These are phyloP conservation scores for Sus cebifrons DNA, from an alignment of 2,797 vertebrate genomes.

Conservation along the genomic window DNA sequence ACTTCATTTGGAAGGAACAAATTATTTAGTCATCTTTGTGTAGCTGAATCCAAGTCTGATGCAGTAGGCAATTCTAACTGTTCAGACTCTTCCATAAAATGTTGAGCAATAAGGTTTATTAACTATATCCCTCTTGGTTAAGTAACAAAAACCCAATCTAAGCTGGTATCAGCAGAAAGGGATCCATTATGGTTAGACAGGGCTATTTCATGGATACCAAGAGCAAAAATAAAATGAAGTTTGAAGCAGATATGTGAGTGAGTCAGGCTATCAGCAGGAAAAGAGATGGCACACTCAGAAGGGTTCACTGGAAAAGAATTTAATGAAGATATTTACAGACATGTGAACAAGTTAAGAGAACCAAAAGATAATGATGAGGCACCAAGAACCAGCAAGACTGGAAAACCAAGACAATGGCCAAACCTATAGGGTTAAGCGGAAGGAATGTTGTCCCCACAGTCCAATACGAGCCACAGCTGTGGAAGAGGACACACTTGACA, in stretches of 20 bases:
- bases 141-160: constrained; percentile 25
- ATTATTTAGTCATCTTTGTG: not conserved
- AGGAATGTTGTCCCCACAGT: not conserved
- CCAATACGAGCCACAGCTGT: not conserved
- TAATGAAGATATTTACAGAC: constrained; percentile 33
- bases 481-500: not conserved
- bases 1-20: constrained; percentile 18
- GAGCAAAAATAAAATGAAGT: not conserved
- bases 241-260: not conserved
- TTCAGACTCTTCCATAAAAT: not conserved
- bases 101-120: constrained; percentile 24
- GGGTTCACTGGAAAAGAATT: not conserved
- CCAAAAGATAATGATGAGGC: not conserved
- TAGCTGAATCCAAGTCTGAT: not conserved
- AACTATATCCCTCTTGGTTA: not conserved
- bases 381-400: not conserved
- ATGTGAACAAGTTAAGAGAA: constrained; percentile 19
- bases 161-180: not conserved
- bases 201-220: not conserved
- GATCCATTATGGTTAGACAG: not conserved
- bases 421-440: not conserved
- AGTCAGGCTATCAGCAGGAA: not conserved
- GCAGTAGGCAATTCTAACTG: not conserved
- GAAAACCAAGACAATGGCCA: not conserved
- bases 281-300: not conserved